Percentiles rank a stretch among this genome's conserved stretches.
These are phyloP conservation scores for Nannoperca obscura DNA, from an alignment of 2,797 vertebrate species.

Conservation along the genomic window DNA sequence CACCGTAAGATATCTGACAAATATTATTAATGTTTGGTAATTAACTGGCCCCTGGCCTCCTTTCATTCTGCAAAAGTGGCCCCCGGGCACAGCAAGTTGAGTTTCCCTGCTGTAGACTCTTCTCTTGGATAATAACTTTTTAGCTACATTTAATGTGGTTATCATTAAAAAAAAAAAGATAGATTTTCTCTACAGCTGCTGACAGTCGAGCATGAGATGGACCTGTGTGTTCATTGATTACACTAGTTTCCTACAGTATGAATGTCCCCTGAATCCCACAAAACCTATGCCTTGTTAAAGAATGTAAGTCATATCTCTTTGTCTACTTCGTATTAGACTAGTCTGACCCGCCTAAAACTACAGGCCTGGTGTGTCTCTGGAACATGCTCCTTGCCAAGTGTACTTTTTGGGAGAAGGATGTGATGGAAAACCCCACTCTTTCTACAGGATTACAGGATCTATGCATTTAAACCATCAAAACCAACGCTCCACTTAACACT, in stretches of 20 bases:
- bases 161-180: too few species aligned
- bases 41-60: too few species aligned
- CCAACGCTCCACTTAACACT: background rate
- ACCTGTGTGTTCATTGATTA: too few species aligned
- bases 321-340: background rate
- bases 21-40: too few species aligned
- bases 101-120: too few species aligned
- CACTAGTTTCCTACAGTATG: background rate
- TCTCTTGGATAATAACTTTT: background rate
- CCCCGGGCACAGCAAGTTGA: too few species aligned
- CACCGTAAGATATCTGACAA: too few species aligned
- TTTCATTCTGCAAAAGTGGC: too few species aligned
- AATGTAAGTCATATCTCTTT: background rate
- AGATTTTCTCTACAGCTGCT: background rate
- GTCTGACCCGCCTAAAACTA: background rate
- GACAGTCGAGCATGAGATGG: background rate
- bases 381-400: background rate
- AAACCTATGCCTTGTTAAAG: background rate
- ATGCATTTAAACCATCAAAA: background rate
- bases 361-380: background rate
- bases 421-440: background rate
- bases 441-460: background rate
- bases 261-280: background rate
- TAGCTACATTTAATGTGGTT: too few species aligned
- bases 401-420: background rate